Base-by-base conservation (phyloP, 2,888 invertebrate species). In the Noctuana brunneofusca region DNA sequence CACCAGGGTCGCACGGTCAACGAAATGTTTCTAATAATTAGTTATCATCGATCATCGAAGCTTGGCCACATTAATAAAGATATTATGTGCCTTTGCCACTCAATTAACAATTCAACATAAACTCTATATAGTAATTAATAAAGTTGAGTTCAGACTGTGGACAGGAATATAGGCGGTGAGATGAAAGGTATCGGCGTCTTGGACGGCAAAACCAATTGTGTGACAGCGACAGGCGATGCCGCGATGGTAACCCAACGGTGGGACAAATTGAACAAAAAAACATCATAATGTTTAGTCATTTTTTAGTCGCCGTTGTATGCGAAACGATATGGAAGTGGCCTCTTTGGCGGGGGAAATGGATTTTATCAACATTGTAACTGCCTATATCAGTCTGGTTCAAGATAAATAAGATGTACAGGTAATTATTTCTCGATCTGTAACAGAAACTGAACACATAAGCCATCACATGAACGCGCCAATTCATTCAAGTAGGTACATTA, bases 21-120 rank as follows among this genome's bases (percentile, higher is more conserved):
- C 83, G 78, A 85, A 85, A 86, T 88, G 87, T 88, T 87, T 87
- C 87, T 81, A 86, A 86, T 88, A 87, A 88, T 88, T 88, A 88
- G 86, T 87, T 87, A 87, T 87, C 87, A 87, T 88, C 87, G 83
- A 87, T 88, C 87, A 87, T 86, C 87, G 75, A 75, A 81, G 79
- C 81, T 80, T 78, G 83, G 81, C 81, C 81, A 86, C 86, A 86
- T 87, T 87, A 87, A 88, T 87, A 88, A 84, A 88, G 87, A 86
- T 87, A 88, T 88, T 83, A 86, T 87, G 87, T 86, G 84, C 86
- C 84, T 79, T 80, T 73, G 69, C 71, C 68, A 66, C 64, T 57
- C 50, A 22, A 57, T 64, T 63, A 52, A 27, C 66, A 60, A 38
- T 55, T 52, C 9, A 70, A 69, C 66, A 54, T 65, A 16, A 46